Conservation (phyloP, 2,113 vertebrate genomes). For the Lepisosteus oculatus region DNA sequence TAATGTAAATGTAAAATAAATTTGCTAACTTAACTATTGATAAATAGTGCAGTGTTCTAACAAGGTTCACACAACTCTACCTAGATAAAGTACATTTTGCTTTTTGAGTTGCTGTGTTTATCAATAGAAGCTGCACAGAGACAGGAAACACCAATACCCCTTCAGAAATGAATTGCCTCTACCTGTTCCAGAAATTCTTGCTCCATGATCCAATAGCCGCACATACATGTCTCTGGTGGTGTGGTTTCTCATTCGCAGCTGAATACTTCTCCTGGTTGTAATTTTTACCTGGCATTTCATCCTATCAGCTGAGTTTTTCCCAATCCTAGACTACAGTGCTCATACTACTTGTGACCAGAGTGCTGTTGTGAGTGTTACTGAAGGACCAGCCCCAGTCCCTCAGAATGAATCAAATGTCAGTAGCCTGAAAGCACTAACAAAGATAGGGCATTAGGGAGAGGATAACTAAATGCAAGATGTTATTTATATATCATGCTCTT, state of each 20-base stretch:
- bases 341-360: conserved; percentile 44
- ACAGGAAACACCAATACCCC: no score
- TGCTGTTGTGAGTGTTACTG: conserved; percentile 44
- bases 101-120: no score
- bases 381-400: conserved; percentile 40
- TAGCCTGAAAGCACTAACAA: conserved; percentile 67
- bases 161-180: background rate
- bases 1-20: no score
- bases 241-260: conserved; percentile 88
- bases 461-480: conserved; percentile 66
- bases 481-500: conserved; percentile 82
- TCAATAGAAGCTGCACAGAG: no score
- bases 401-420: conserved; percentile 81
- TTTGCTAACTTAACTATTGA: no score
- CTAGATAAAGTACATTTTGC: no score
- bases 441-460: conserved; percentile 76
- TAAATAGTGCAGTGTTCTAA: no score
- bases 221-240: conserved; percentile 82
- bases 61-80: no score
- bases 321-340: conserved; percentile 8
- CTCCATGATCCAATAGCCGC: conserved; percentile 80
- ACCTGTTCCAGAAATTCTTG: conserved; percentile 69
- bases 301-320: conserved; percentile 47
- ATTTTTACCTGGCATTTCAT: conserved; percentile 93
- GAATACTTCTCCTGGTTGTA: conserved; percentile 81